A percentile compares a stretch with the other conserved stretches of the same genome.
Evolutionary conservation across 2,888 invertebrate species (phyloP).

Genomic region (Caenorhabditis sp.): DNA sequence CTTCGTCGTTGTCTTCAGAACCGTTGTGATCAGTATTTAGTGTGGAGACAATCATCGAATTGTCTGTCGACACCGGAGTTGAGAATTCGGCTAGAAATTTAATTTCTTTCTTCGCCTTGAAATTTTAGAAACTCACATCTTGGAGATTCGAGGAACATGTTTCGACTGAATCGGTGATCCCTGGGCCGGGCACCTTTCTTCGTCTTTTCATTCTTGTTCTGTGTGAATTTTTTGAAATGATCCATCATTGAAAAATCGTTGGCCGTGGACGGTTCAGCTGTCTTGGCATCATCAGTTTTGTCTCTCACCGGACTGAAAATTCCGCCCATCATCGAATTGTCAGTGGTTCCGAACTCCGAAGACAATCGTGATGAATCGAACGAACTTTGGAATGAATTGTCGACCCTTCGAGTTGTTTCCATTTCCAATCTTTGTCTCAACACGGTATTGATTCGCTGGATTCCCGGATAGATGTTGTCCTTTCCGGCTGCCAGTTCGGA

Average conservation of each 20-base stretch:
- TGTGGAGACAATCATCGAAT: not conserved
- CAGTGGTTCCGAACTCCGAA: not conserved
- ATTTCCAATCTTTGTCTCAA: too few relatives aligned
- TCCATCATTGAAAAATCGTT: constrained; percentile 4
- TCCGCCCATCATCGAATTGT: constrained; percentile 3
- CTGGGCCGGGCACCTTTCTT: not conserved
- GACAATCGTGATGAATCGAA: not conserved
- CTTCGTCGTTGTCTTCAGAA: not conserved
- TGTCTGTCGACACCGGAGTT: not conserved
- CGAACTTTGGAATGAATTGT: not conserved
- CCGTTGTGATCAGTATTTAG: not conserved
- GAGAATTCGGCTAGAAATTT: not conserved
- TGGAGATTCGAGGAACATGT: not conserved
- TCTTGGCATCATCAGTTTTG: not conserved
- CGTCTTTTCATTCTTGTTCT: not conserved
- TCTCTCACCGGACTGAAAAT: not conserved
- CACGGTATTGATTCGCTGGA: not conserved
- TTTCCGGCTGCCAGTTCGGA: too few relatives aligned
- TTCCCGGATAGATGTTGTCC: not conserved
- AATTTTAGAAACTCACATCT: not conserved
- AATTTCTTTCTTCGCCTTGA: not conserved
- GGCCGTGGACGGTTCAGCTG: not conserved
- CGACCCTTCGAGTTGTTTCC: not conserved
- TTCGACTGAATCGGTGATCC: not conserved
- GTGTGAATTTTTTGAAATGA: not conserved